Percentiles rank a stretch among this genome's conserved stretches.
Evolutionary conservation across 2,888 invertebrate species (phyloP).

Genomic region (Subacronicta megacephala): DNA sequence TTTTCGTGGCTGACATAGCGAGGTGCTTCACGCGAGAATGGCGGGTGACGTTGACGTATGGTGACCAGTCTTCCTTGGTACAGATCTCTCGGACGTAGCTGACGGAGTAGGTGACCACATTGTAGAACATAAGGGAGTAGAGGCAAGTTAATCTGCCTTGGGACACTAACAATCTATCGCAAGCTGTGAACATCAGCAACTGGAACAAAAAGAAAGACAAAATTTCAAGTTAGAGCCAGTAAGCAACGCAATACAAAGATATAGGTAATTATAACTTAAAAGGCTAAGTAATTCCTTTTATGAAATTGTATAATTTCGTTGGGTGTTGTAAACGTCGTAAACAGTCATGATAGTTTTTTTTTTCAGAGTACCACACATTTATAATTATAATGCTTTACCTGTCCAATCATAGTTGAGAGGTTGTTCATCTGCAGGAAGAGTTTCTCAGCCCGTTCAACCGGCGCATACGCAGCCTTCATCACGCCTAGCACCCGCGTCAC

Average conservation of each 20-base stretch:
- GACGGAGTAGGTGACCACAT: constrained; percentile 94
- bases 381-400: constrained; percentile 79
- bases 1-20: constrained; percentile 94
- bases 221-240: not conserved
- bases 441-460: constrained; percentile 91
- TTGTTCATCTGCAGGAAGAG: constrained; percentile 92
- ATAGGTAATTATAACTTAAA: no score
- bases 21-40: constrained; percentile 93
- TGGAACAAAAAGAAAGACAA: constrained; percentile 74
- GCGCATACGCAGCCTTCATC: constrained; percentile 87
- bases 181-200: constrained; percentile 93
- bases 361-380: no score
- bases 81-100: constrained; percentile 93
- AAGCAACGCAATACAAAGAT: not conserved
- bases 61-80: constrained; percentile 94
- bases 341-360: no score
- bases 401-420: constrained; percentile 92
- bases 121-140: constrained; percentile 95
- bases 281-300: no score
- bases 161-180: constrained; percentile 91
- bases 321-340: no score
- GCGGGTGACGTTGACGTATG: constrained; percentile 93
- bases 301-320: no score
- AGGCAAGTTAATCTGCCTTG: constrained; percentile 91
- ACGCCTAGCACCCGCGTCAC: constrained; percentile 64